These are phyloP conservation scores for Dynastes hyllus DNA, from an alignment of 2,888 invertebrate genomes.

Conservation along the genomic window DNA sequence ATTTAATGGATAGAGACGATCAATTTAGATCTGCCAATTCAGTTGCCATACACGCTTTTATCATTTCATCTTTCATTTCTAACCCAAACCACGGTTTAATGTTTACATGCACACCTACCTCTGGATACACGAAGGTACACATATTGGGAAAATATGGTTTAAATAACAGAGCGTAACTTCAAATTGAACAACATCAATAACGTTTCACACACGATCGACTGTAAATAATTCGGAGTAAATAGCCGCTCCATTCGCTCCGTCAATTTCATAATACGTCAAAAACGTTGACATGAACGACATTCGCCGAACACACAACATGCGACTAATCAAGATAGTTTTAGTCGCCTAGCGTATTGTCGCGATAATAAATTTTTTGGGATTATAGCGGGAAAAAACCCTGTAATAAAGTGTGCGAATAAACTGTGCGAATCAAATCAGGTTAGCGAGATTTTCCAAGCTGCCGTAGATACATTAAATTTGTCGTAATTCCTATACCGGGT, in stretches of 20 bases:
- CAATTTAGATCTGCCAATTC: too few relatives aligned
- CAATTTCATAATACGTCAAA: conserved; percentile 1
- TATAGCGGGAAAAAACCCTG: not conserved
- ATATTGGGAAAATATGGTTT: not conserved
- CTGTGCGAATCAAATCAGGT: not conserved
- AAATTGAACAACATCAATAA: conserved; percentile 16
- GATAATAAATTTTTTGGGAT: not conserved
- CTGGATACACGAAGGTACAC: too few relatives aligned
- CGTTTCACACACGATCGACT: not conserved
- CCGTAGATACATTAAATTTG: not conserved
- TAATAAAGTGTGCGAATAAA: not conserved
- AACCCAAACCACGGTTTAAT: too few relatives aligned
- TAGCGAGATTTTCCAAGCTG: too few relatives aligned
- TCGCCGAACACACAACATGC: not conserved
- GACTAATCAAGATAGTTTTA: not conserved
- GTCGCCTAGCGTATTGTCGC: not conserved
- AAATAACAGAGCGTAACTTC: conserved; percentile 9
- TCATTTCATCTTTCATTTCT: too few relatives aligned
- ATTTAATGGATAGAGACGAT: too few relatives aligned
- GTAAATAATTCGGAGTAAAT: conserved; percentile 25
- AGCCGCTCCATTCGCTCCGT: conserved; percentile 1
- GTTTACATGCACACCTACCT: too few relatives aligned
- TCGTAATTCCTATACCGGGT: not conserved
- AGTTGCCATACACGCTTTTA: too few relatives aligned
- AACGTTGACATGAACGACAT: not conserved